These are phyloP conservation scores for Acrobasis consociella DNA, from an alignment of 2,888 invertebrate genomes.

Conservation along the genomic window DNA sequence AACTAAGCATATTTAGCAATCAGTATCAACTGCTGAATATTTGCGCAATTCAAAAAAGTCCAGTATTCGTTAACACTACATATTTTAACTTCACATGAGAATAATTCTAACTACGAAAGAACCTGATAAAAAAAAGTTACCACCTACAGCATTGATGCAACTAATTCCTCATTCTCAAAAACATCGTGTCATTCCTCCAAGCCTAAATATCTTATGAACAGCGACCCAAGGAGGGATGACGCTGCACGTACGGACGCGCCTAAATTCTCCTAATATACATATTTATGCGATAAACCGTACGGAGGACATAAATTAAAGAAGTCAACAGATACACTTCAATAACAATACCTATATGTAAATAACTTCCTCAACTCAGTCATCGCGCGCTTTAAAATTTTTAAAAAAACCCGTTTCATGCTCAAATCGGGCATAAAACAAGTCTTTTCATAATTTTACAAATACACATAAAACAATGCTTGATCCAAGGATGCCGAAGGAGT, in stretches of 20 bases:
- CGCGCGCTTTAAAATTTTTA: too few species aligned
- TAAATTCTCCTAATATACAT: constrained; percentile 40
- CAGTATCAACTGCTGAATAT: too few species aligned
- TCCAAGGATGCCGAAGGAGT: too few species aligned
- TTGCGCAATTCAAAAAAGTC: too few species aligned
- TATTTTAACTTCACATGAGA: neutral
- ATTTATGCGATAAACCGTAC: constrained; percentile 43
- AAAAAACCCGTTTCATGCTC: too few species aligned
- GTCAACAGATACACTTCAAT: neutral
- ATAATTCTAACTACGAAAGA: neutral
- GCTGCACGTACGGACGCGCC: constrained; percentile 20
- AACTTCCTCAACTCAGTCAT: too few species aligned
- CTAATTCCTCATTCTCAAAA: constrained; percentile 14
- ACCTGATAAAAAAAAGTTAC: constrained; percentile 4
- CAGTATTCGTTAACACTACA: too few species aligned
- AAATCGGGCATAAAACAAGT: too few species aligned
- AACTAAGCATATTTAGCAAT: too few species aligned
- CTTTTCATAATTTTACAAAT: too few species aligned
- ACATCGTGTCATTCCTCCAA: constrained; percentile 15
- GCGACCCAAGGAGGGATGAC: constrained; percentile 26
- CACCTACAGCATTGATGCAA: constrained; percentile 20
- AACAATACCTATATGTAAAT: too few species aligned
- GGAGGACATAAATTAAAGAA: constrained; percentile 26
- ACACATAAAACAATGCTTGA: too few species aligned
- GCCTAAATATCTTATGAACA: constrained; percentile 18